These are phyloP conservation scores for Lamprologus speciosus DNA, from an alignment of 2,113 vertebrate genomes.

Conservation along the genomic window DNA sequence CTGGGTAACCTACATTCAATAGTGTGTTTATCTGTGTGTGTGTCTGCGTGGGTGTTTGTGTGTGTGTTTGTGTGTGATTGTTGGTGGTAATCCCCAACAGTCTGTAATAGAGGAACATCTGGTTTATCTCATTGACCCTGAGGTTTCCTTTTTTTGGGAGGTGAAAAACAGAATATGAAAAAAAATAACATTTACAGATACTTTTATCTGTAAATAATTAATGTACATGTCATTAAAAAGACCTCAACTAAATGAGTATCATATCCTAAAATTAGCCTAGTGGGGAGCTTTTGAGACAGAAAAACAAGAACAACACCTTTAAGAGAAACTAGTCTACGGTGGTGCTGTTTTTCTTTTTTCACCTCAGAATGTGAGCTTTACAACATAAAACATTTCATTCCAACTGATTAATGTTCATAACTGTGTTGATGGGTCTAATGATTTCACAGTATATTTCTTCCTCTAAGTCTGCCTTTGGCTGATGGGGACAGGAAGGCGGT, in stretches of 20 bases:
- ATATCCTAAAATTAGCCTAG: not conserved
- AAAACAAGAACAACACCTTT: not conserved
- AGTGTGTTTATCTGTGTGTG: not conserved
- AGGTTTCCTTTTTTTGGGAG: not conserved
- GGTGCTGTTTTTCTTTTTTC: not conserved
- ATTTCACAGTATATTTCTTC: not conserved
- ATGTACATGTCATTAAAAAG: not conserved
- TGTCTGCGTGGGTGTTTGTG: not conserved
- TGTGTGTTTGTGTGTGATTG: not conserved
- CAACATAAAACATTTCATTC: not conserved
- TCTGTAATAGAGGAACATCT: constrained; percentile 36
- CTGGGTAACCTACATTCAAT: constrained; percentile 46
- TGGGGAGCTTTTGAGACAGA: not conserved
- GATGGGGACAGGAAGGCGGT: not conserved
- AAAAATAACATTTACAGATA: not conserved
- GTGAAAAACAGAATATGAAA: not conserved
- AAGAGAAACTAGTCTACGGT: not conserved
- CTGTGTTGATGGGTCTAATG: not conserved
- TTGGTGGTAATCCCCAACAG: constrained; percentile 11
- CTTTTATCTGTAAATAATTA: not conserved
- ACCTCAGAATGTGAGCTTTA: not conserved
- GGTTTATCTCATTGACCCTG: constrained; percentile 24
- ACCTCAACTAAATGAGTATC: not conserved
- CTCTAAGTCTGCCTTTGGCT: not conserved
- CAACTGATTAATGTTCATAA: not conserved